Base-by-base conservation (phyloP, 1,140 invertebrate species). In the Heliconius hermathena region DNA sequence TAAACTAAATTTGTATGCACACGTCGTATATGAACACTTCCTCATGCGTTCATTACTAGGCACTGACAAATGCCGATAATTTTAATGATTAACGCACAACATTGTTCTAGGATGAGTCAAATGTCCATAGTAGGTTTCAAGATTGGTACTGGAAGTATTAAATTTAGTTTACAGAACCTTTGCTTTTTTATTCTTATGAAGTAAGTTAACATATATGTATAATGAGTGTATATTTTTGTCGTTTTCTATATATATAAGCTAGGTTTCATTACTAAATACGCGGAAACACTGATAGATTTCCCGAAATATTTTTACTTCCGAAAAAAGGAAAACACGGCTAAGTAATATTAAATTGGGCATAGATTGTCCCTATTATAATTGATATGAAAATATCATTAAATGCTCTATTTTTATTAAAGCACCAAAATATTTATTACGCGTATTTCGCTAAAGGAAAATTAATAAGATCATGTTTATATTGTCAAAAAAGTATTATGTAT, bases 401-500 rank as follows among this genome's bases (percentile, higher is more conserved):
- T 60, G 11, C 6, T 66, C 1, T 1, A 2, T 66, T 66, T 66
- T 16, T 6, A 66, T 3, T 16, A 66, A 66, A 13, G 9, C 60
- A 26, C 26, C 22, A 66, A 66, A 26, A 66, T 66, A 66, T 66
- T 66, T 70, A 20, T 71, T 60, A 76, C 54, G 29, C 3, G 36
- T 60, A 33, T 22, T n/a, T 70, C 38, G 36, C 57, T 76, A 70
- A 76, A 70, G 74, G 60, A 76, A 57, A 76, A 72, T 72, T 72
- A 72, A 71, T 71, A 70, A 71, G 74, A 76, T 71, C 74, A 76
- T 70, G 57, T 41, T 76, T 76, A 46, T 76, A 16, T 76, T 76
- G 74, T 76, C 74, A 76, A 76, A 76, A 76, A 76, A 9, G 16
- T 76, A 76, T 76, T 76, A 76, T 49, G 38, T 70, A 76, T 49